Evolutionary conservation across 2,888 invertebrate species (phyloP).

Genomic region (Nephrotoma guestfalica): DNA sequence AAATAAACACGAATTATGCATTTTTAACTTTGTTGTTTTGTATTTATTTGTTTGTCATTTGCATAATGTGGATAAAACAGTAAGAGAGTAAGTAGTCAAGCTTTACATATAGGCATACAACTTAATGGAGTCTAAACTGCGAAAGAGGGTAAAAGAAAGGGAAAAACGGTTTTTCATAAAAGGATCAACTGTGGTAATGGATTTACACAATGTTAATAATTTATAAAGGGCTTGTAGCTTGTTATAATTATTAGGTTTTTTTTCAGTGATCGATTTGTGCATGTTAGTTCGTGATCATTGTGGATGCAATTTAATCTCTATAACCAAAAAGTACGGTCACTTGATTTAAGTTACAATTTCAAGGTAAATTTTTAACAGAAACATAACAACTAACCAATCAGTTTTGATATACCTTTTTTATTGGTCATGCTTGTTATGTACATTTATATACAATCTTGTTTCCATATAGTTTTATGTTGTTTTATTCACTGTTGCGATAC

Average conservation of each 20-base stretch:
- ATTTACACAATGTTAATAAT: not conserved
- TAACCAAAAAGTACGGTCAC: too few species aligned
- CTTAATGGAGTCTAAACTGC: not conserved
- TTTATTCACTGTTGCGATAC: not conserved
- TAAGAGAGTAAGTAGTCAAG: not conserved
- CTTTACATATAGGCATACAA: not conserved
- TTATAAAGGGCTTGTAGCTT: not conserved
- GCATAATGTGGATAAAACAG: not conserved
- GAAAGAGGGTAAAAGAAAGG: not conserved
- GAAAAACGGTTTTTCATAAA: not conserved
- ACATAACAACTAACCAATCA: not conserved
- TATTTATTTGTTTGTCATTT: not conserved
- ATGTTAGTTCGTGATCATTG: not conserved
- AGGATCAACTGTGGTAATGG: not conserved
- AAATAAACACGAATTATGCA: not conserved
- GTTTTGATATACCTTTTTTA: not conserved
- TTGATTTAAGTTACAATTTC: not conserved
- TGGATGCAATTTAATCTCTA: too few species aligned
- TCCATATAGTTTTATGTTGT: not conserved
- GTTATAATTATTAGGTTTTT: not conserved
- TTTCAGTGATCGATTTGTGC: not conserved
- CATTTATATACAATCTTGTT: not conserved
- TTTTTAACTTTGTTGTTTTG: not conserved
- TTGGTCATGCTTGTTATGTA: not conserved
- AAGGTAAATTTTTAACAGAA: not conserved